Evolutionary conservation across 2,797 vertebrate genomes (phyloP).

Genomic region (Sebastes vulpes): DNA sequence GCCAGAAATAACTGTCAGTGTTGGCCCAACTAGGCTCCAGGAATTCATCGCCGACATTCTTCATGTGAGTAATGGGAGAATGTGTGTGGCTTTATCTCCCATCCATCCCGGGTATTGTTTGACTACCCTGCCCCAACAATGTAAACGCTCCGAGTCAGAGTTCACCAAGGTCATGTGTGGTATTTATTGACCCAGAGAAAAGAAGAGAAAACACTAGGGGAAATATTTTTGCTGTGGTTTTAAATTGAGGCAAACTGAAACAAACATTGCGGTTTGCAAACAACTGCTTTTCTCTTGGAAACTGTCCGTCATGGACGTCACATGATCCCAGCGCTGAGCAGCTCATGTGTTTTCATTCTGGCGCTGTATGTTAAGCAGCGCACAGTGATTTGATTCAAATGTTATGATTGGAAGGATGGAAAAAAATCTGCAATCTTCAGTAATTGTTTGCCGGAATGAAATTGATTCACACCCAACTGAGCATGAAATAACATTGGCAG

Average conservation of each 20-base stretch:
- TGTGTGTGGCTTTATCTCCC: slow-evolving; percentile 70
- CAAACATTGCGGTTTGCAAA: slow-evolving; percentile 18
- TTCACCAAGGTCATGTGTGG: slow-evolving; percentile 70
- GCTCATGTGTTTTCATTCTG: slow-evolving; percentile 72
- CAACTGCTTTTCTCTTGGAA: slow-evolving; percentile 34
- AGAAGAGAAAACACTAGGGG: slow-evolving; percentile 24
- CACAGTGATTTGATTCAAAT: slow-evolving; percentile 84
- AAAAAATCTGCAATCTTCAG: slow-evolving; percentile 81
- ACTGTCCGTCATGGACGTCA: slow-evolving; percentile 53
- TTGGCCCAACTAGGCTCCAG: slow-evolving; percentile 44
- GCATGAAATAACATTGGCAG: slow-evolving; percentile 90
- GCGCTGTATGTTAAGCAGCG: slow-evolving; percentile 65
- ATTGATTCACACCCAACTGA: slow-evolving; percentile 88
- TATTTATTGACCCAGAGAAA: slow-evolving; percentile 69
- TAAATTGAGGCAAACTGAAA: slow-evolving; percentile 49
- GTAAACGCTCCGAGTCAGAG: slow-evolving; percentile 75
- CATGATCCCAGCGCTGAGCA: slow-evolving; percentile 56
- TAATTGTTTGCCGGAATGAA: slow-evolving; percentile 89
- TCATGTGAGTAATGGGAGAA: slow-evolving; percentile 68
- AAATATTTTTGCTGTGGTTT: slow-evolving; percentile 49
- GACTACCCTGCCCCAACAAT: slow-evolving; percentile 66
- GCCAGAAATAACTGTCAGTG: slow-evolving; percentile 72
- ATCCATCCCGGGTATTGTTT: slow-evolving; percentile 72
- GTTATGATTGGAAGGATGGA: slow-evolving; percentile 78
- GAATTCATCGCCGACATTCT: slow-evolving; percentile 70